Percentiles rank a stretch among this genome's conserved stretches.
phyloP scores from a whole-genome alignment of 2,113 vertebrate species.

The Ptilonorhynchus violaceus region DNA sequence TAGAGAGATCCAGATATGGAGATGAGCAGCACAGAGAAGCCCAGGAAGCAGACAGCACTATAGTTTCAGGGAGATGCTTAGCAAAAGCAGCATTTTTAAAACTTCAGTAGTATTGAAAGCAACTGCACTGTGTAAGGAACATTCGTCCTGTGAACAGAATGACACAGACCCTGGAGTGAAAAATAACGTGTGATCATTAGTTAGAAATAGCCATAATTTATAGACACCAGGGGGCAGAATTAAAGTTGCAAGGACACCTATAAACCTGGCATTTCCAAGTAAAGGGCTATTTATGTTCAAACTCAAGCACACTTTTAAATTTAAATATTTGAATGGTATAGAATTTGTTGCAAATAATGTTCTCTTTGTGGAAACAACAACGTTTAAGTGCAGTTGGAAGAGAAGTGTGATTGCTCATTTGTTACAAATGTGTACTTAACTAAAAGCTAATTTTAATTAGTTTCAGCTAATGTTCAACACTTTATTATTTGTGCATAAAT shows the following conservation, averaged over 20 bases:
- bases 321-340: neutral
- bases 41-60: neutral
- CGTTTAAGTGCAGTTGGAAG: neutral
- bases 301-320: neutral
- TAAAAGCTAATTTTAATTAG: neutral
- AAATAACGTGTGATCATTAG: neutral
- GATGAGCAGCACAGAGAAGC: neutral
- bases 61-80: neutral
- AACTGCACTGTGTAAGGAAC: neutral
- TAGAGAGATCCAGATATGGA: neutral
- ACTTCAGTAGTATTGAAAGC: neutral
- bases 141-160: neutral
- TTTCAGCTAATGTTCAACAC: neutral
- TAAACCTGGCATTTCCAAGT: neutral
- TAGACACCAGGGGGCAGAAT: constrained; percentile 43
- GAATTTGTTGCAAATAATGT: neutral
- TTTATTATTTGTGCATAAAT: neutral
- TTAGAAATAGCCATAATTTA: constrained; percentile 4
- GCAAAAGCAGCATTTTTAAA: neutral
- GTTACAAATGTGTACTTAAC: neutral
- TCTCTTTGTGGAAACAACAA: neutral
- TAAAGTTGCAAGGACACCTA: neutral
- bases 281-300: neutral
- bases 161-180: neutral
- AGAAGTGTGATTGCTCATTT: neutral